Conservation (phyloP, 1,140 invertebrate genomes). For the Drosophila nikananu region DNA sequence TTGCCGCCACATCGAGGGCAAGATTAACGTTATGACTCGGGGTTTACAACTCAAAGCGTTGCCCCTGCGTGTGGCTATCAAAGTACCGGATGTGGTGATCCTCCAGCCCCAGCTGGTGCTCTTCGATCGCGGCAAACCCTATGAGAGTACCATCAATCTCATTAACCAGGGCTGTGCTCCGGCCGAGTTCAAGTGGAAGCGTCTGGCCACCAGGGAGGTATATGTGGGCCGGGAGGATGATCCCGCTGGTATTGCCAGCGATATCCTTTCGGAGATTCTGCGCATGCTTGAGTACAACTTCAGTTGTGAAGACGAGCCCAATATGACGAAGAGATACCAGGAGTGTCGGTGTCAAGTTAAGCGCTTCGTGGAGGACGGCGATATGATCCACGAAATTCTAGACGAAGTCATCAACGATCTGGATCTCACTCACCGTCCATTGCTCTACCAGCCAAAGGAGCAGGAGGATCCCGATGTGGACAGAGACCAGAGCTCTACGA, state of each 20-base stretch:
- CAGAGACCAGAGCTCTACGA: conserved; percentile 40
- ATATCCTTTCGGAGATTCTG: conserved; percentile 68
- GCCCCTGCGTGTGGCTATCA: conserved; percentile 24
- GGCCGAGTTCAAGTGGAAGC: conserved; percentile 68
- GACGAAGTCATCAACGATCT: conserved; percentile 73
- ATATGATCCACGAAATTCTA: conserved; percentile 54
- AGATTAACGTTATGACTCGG: conserved; percentile 42
- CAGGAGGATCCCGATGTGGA: neutral
- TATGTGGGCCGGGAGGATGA: conserved; percentile 61
- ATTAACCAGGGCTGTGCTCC: conserved; percentile 55
- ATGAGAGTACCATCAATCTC: conserved; percentile 35
- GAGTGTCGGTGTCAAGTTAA: conserved; percentile 61
- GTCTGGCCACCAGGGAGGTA: conserved; percentile 44
- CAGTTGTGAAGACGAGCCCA: conserved; percentile 58
- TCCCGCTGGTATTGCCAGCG: conserved; percentile 37
- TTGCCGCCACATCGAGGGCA: conserved; percentile 61
- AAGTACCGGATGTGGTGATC: conserved; percentile 60
- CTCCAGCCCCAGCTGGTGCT: conserved; percentile 59
- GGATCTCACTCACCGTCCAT: conserved; percentile 57
- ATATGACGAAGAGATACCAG: conserved; percentile 68
- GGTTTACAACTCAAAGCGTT: conserved; percentile 41
- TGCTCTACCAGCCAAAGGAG: conserved; percentile 15
- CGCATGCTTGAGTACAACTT: conserved; percentile 67
- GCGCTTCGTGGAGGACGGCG: conserved; percentile 23
- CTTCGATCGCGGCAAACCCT: conserved; percentile 51